Percentiles rank a stretch among this genome's conserved stretches.
phyloP scores from a whole-genome alignment of 2,888 invertebrate species.

The Strigamia crassipes region DNA sequence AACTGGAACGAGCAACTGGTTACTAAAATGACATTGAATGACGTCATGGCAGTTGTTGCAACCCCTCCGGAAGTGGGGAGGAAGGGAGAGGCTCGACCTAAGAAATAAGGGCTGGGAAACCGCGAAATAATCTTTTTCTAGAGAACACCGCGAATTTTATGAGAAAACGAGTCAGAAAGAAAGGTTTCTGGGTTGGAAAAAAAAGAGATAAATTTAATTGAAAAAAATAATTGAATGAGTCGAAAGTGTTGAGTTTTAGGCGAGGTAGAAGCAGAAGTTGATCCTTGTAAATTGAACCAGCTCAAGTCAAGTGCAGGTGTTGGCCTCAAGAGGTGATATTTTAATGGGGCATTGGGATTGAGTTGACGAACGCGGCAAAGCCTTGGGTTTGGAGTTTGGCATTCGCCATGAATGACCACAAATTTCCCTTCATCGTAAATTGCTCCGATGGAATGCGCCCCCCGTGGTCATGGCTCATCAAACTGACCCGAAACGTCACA shows the following conservation, averaged over 20 bases:
- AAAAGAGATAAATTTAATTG: background rate
- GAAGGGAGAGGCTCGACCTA: background rate
- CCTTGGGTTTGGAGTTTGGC: slow-evolving; percentile 34
- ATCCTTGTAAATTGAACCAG: slow-evolving; percentile 32
- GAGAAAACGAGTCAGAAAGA: background rate
- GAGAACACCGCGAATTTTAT: background rate
- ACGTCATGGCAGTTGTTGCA: slow-evolving; percentile 40
- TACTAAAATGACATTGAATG: slow-evolving; percentile 39
- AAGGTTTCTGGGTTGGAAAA: background rate
- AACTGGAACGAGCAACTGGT: slow-evolving; percentile 33
- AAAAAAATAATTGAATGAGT: background rate
- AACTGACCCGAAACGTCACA: slow-evolving; percentile 24
- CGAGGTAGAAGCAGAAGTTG: background rate
- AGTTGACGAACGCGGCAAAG: slow-evolving; percentile 32
- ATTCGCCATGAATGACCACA: slow-evolving; percentile 42
- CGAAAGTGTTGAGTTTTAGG: slow-evolving; percentile 17
- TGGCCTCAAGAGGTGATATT: slow-evolving; percentile 37
- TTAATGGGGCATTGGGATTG: slow-evolving; percentile 42
- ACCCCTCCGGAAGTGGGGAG: slow-evolving; percentile 35
- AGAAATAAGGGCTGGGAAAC: background rate
- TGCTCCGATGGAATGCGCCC: slow-evolving; percentile 32
- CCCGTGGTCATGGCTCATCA: slow-evolving; percentile 37
- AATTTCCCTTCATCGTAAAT: slow-evolving; percentile 40
- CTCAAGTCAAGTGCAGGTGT: slow-evolving; percentile 34
- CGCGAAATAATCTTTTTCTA: slow-evolving; percentile 14